These are phyloP conservation scores for Yponomeuta malinellus DNA, from an alignment of 2,888 invertebrate genomes.

Conservation along the genomic window DNA sequence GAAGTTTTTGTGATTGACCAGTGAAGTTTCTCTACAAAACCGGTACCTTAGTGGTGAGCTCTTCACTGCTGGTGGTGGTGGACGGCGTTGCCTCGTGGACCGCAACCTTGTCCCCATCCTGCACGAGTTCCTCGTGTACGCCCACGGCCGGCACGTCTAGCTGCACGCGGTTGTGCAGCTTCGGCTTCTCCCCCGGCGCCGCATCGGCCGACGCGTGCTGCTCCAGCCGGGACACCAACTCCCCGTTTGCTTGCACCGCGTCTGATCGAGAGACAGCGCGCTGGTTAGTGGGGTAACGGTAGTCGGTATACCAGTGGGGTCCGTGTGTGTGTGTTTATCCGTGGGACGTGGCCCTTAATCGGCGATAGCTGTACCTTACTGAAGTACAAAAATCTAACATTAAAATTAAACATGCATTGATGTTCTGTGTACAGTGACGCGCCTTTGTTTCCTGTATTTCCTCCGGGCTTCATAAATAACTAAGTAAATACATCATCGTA, in stretches of 20 bases:
- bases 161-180: conserved; percentile 67
- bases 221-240: conserved; percentile 56
- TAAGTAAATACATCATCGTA: not conserved
- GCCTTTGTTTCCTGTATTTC: not conserved
- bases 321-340: too few relatives aligned
- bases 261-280: conserved; percentile 30
- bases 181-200: conserved; percentile 53
- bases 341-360: too few relatives aligned
- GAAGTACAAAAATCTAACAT: too few relatives aligned
- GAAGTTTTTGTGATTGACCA: too few relatives aligned
- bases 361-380: too few relatives aligned
- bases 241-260: conserved; percentile 57
- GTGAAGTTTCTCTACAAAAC: not conserved
- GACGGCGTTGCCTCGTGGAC: conserved; percentile 44
- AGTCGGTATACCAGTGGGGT: too few relatives aligned
- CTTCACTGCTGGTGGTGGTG: conserved; percentile 43
- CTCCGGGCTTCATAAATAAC: not conserved
- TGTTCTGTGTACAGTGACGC: too few relatives aligned
- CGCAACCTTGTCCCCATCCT: conserved; percentile 56
- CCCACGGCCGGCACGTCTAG: conserved; percentile 75
- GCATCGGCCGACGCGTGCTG: conserved; percentile 58
- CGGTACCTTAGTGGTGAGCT: conserved; percentile 55
- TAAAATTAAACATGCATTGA: too few relatives aligned
- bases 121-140: conserved; percentile 69
- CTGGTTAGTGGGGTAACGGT: not conserved